A percentile compares a stretch with the other conserved stretches of the same genome.
These are phyloP conservation scores for Anodontia alba DNA, from an alignment of 2,888 invertebrate species.

Conservation along the genomic window DNA sequence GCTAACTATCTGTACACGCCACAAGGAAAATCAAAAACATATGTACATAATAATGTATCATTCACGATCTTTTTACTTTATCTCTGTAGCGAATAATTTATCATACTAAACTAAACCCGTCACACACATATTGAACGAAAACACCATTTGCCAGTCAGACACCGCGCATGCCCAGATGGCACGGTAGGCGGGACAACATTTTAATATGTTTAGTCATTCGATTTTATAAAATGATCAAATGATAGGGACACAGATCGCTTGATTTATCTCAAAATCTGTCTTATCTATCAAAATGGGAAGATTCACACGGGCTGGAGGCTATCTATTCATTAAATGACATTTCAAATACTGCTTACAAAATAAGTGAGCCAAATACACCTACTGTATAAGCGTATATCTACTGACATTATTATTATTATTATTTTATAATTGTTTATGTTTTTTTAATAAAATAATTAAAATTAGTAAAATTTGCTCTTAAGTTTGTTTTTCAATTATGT, in stretches of 20 bases:
- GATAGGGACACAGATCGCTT: conserved; percentile 11
- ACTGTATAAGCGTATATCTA: too few relatives aligned
- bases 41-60: conserved; percentile 12
- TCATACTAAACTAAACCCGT: not conserved
- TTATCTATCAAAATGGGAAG: conserved; percentile 17
- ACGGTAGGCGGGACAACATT: conserved; percentile 9
- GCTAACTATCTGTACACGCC: not conserved
- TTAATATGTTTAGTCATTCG: conserved; percentile 23
- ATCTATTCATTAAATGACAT: conserved; percentile 1
- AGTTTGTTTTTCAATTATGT: too few relatives aligned
- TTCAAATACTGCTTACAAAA: not conserved
- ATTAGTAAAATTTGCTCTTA: too few relatives aligned
- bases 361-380: too few relatives aligned
- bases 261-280: conserved; percentile 17
- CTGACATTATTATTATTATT: too few relatives aligned
- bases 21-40: conserved; percentile 25
- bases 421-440: too few relatives aligned
- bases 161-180: conserved; percentile 18
- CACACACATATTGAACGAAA: not conserved
- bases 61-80: conserved; percentile 11
- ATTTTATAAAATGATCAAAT: conserved; percentile 7
- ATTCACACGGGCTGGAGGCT: not conserved
- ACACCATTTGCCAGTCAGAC: conserved; percentile 24
- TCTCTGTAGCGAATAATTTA: conserved; percentile 13
- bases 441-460: too few relatives aligned